phyloP scores from a whole-genome alignment of 92 coral and sea anemone genomes.

The Phenganax marumi region DNA sequence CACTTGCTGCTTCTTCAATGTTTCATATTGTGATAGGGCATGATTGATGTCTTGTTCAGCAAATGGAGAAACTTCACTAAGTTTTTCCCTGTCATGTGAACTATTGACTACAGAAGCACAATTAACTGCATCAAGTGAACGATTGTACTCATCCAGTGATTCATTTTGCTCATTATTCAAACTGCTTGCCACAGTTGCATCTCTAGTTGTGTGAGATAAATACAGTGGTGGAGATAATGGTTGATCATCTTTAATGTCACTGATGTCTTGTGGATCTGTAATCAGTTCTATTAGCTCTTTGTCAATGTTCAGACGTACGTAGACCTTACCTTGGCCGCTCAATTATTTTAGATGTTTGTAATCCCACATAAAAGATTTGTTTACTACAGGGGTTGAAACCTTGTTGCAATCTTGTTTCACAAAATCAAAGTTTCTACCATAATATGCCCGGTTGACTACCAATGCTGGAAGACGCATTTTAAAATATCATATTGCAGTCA shows the following conservation, averaged over 20 bases:
- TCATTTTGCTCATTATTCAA: conserved; percentile 18
- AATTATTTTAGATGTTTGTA: conserved; percentile 61
- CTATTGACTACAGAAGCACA: neutral
- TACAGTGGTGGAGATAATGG: neutral
- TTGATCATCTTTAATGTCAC: conserved; percentile 35
- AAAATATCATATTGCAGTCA: no score
- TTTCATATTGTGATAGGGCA: conserved; percentile 46
- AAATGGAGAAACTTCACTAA: conserved; percentile 45
- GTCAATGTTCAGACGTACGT: conserved; percentile 58
- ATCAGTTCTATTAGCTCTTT: conserved; percentile 51
- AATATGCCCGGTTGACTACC: conserved; percentile 54
- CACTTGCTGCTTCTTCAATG: conserved; percentile 54
- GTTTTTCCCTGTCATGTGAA: neutral
- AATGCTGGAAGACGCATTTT: neutral
- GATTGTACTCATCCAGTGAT: no score
- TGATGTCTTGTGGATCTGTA: conserved; percentile 20
- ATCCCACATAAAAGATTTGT: conserved; percentile 58
- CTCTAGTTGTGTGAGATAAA: neutral
- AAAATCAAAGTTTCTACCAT: conserved; percentile 62
- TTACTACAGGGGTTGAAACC: conserved; percentile 62
- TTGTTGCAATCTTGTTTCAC: conserved; percentile 69
- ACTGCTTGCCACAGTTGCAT: conserved; percentile 2
- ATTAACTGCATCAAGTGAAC: neutral
- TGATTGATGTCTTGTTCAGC: conserved; percentile 56
- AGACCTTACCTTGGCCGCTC: conserved; percentile 67